A percentile compares a stretch with the other conserved stretches of the same genome.
These are phyloP conservation scores for Meloidogyne hapla DNA, from an alignment of 1,140 invertebrate genomes.

Conservation along the genomic window DNA sequence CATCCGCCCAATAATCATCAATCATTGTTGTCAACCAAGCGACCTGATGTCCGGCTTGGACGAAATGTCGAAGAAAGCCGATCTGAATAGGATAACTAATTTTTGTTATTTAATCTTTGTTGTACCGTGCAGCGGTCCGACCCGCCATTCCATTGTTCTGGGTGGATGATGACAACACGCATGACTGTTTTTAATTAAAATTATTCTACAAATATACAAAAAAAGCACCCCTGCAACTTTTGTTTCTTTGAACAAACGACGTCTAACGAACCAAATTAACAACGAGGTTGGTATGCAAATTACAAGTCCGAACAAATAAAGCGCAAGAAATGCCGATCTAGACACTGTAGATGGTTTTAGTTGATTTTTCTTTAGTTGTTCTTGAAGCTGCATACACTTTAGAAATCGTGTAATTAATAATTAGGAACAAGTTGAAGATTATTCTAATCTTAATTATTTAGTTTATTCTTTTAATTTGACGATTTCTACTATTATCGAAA, in stretches of 20 bases:
- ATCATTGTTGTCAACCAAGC: slow-evolving; percentile 64
- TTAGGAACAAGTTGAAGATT: not conserved
- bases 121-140: slow-evolving; percentile 61
- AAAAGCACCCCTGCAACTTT: slow-evolving; percentile 50
- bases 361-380: not conserved
- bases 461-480: not conserved
- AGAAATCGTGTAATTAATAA: not conserved
- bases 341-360: slow-evolving; percentile 21
- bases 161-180: slow-evolving; percentile 63
- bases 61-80: slow-evolving; percentile 57
- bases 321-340: slow-evolving; percentile 22
- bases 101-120: not conserved
- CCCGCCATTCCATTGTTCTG: slow-evolving; percentile 64
- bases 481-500: not conserved
- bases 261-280: slow-evolving; percentile 54
- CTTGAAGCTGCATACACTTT: slow-evolving; percentile 2
- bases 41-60: slow-evolving; percentile 51
- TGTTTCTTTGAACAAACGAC: slow-evolving; percentile 52
- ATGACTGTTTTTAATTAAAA: slow-evolving; percentile 43
- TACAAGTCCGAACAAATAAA: slow-evolving; percentile 51
- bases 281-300: slow-evolving; percentile 53
- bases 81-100: not conserved
- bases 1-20: slow-evolving; percentile 60
- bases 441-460: not conserved
- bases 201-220: slow-evolving; percentile 3